Percentiles rank a stretch among this genome's conserved stretches.
phyloP scores from a whole-genome alignment of 2,888 invertebrate genomes.

The Idaea aversata region DNA sequence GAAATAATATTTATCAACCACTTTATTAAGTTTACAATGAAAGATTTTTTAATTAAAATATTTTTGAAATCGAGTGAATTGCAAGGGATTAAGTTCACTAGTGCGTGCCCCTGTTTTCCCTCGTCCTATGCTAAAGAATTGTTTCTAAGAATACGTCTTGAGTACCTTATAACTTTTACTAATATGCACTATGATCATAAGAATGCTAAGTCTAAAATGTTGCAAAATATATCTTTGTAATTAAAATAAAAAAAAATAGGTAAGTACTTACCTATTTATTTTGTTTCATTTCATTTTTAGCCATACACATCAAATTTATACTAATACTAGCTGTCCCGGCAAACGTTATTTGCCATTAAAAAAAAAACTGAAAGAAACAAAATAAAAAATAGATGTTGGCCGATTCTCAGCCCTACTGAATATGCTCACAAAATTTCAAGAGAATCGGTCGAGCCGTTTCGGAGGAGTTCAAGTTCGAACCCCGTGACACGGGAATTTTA shows the following conservation, averaged over 20 bases:
- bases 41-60: neutral
- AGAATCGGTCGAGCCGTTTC: too few relatives aligned
- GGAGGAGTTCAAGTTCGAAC: too few relatives aligned
- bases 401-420: too few relatives aligned
- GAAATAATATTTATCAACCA: neutral
- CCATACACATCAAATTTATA: too few relatives aligned
- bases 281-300: neutral
- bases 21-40: neutral
- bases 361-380: too few relatives aligned
- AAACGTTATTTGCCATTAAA: too few relatives aligned
- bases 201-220: neutral
- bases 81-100: neutral
- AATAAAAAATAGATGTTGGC: too few relatives aligned
- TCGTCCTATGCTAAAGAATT: neutral
- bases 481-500: too few relatives aligned
- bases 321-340: too few relatives aligned
- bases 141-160: neutral
- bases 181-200: neutral
- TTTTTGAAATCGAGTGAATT: neutral
- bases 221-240: neutral
- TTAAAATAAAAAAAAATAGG: neutral
- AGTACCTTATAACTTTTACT: neutral
- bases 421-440: too few relatives aligned
- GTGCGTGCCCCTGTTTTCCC: neutral
- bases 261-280: neutral